These are phyloP conservation scores for Chironomus striatipennis DNA, from an alignment of 1,140 invertebrate genomes.

Conservation along the genomic window DNA sequence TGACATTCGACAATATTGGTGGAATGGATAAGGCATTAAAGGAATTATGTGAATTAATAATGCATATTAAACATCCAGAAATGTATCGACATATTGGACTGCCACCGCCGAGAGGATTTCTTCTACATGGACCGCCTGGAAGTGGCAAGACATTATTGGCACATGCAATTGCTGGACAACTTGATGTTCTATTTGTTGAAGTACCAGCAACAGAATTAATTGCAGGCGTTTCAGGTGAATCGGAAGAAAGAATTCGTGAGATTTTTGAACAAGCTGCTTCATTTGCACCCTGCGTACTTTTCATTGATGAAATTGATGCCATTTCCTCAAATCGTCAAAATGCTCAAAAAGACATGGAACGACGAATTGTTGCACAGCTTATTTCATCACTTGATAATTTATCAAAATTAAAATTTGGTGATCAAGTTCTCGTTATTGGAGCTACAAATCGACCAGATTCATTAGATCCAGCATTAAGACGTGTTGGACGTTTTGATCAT, in stretches of 20 bases:
- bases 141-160: constrained; percentile 89
- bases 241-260: constrained; percentile 84
- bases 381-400: constrained; percentile 80
- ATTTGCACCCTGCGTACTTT: constrained; percentile 73
- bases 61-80: constrained; percentile 78
- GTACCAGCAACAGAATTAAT: constrained; percentile 86
- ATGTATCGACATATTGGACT: constrained; percentile 71
- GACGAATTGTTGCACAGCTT: constrained; percentile 87
- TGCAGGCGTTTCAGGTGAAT: constrained; percentile 91
- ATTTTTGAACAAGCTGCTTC: constrained; percentile 76
- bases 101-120: constrained; percentile 70
- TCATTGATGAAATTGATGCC: constrained; percentile 91
- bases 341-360: constrained; percentile 90
- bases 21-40: constrained; percentile 62
- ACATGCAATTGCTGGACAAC: constrained; percentile 82
- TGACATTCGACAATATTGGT: constrained; percentile 66
- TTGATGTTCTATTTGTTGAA: constrained; percentile 68
- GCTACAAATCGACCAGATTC: constrained; percentile 91
- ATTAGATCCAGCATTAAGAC: constrained; percentile 83
- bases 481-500: constrained; percentile 85
- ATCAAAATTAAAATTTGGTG: constrained; percentile 49
- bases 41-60: constrained; percentile 68
- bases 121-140: constrained; percentile 86
- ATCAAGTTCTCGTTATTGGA: constrained; percentile 79
- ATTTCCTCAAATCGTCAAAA: constrained; percentile 78